Percentiles rank a stretch among this genome's conserved stretches.
These are phyloP conservation scores for Leucoraja ocellata DNA, from an alignment of 2,797 vertebrate genomes.

Conservation along the genomic window DNA sequence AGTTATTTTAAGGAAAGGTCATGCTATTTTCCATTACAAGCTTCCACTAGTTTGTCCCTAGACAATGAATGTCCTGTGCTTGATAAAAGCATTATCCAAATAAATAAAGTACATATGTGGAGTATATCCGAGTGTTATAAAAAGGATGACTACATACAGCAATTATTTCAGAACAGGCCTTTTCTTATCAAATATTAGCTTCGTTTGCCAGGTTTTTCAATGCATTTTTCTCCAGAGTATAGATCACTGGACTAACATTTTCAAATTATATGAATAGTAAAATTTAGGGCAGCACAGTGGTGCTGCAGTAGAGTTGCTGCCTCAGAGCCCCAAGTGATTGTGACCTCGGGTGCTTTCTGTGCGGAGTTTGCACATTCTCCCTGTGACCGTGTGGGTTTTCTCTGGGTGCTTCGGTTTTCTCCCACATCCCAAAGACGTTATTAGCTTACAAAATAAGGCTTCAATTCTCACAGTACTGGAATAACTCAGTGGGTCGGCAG, in stretches of 20 bases:
- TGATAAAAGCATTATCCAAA: background rate
- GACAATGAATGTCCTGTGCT: background rate
- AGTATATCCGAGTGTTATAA: background rate
- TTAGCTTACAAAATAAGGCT: background rate
- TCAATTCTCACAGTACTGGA: no score
- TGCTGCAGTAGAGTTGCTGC: no score
- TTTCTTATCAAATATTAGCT: background rate
- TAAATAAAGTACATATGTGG: constrained; percentile 8
- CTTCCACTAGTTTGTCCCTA: constrained; percentile 11
- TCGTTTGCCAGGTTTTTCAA: background rate
- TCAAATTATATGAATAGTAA: background rate
- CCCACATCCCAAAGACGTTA: no score
- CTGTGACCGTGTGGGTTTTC: no score
- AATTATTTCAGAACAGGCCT: background rate
- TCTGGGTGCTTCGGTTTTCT: no score
- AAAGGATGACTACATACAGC: background rate
- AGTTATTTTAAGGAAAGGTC: constrained; percentile 16
- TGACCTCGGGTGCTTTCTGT: no score
- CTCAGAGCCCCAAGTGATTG: no score
- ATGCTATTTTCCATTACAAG: background rate
- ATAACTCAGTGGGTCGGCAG: no score
- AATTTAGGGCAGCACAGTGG: background rate
- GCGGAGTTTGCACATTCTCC: no score
- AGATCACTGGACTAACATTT: background rate
- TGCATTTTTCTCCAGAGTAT: background rate